phyloP scores from a whole-genome alignment of 2,888 invertebrate genomes.

The Spialia ferax region DNA sequence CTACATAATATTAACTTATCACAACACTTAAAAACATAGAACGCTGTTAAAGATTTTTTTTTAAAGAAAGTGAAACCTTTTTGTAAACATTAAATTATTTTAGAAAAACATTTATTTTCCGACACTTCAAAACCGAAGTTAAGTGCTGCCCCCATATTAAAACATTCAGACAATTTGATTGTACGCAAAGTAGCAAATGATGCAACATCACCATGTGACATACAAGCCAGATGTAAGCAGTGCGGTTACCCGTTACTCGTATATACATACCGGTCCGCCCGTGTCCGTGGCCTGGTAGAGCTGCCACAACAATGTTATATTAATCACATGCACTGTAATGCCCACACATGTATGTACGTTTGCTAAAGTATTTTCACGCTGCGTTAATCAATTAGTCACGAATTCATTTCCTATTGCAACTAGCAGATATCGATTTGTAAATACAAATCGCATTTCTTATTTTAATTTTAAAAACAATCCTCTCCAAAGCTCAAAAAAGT shows the following conservation, averaged over 20 bases:
- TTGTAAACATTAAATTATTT: too few relatives aligned
- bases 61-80: not conserved
- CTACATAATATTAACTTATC: too few relatives aligned
- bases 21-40: not conserved
- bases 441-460: too few relatives aligned
- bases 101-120: not conserved
- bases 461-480: too few relatives aligned
- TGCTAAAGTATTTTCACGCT: conserved; percentile 42
- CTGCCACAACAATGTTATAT: conserved; percentile 82
- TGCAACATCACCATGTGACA: conserved; percentile 30
- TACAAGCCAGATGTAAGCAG: conserved; percentile 31
- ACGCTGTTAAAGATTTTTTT: not conserved
- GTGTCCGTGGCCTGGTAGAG: conserved; percentile 85
- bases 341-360: conserved; percentile 44
- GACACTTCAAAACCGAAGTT: not conserved
- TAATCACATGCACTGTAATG: conserved; percentile 73
- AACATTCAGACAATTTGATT: conserved; percentile 39
- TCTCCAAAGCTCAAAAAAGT: too few relatives aligned
- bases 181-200: conserved; percentile 25
- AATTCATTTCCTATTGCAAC: too few relatives aligned
- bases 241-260: conserved; percentile 48
- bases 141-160: conserved; percentile 1
- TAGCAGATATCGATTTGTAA: too few relatives aligned
- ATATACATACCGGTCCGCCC: conserved; percentile 79
- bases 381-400: conserved; percentile 21